Evolutionary conservation across 2,888 invertebrate species (phyloP), one percentile per base, ranked within the genome.

Genomic region (Nematopogon swammerdamellus): DNA sequence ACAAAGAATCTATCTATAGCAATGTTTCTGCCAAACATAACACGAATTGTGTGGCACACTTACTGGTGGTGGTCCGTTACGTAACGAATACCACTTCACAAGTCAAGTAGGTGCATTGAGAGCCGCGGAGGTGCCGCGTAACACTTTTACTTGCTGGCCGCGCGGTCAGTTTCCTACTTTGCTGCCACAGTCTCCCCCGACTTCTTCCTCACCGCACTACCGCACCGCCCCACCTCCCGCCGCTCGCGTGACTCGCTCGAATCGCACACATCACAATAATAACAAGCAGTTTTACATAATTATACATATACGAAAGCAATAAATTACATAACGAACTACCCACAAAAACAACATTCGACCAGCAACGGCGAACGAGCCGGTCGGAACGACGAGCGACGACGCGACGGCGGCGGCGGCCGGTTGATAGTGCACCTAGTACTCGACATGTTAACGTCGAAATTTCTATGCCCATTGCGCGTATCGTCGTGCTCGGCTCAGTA

Each of bases 131-230:
- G n/a, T n/a, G 66, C 61, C 65, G 68, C 68, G 75, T 76, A 75
- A 76, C 72, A 77, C 75, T 76, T 74, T 72, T 73, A 72, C 73
- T 69, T 14, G 36, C 68, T 71, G 68, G 67, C 70, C 61, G 65
- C 58, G 55, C 44, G 16, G 46, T 45, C 30, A 46, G n/a, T 36
- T 36, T 36, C 36, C 36, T 36, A 8, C 36, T 36, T 36, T 3
- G 3, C 36, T 14, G 36, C 3, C 36, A 36, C 11, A 36, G 25
- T 4, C 25, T 4, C 25, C 25, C 36, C 36, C 11, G n/a, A n/a
- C n/a, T n/a, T n/a, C n/a, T n/a, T n/a, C n/a, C n/a, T n/a, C n/a
- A n/a, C n/a, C n/a, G n/a, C n/a, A n/a, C n/a, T n/a, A n/a, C n/a
- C n/a, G n/a, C n/a, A n/a, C n/a, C n/a, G n/a, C n/a, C n/a, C n/a